Evolutionary conservation across 1,140 invertebrate genomes (phyloP), one percentile per base, ranked within the genome.

Genomic region (Oryctes rhinoceros): DNA sequence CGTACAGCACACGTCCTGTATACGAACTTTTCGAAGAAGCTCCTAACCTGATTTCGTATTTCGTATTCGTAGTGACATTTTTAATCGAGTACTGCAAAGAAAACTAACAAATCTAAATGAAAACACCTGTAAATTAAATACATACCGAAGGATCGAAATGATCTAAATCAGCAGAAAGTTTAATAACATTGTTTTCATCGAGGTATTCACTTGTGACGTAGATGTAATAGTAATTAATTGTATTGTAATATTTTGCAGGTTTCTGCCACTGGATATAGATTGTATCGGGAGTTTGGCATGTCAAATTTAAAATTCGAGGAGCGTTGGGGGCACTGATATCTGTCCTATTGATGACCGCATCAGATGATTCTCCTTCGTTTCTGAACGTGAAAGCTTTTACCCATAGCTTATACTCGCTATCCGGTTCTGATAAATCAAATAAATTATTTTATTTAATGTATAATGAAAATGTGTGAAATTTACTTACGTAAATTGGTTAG

Each of bases 321-420:
- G 95, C 90, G 81, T 92, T 93, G 7, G 96, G 96, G 4, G 94
- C 94, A 74, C 90, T 90, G 47, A 97, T 93, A 88, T 97, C 96
- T 1, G 96, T 97, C 78, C 91, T 90, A 39, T 94, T 92, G 76
- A 91, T 90, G 71, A 96, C 90, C 3, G 91, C 88, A 81, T 93
- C 91, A 9, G 95, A 96, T 35, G 91, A 88, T 82, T 93, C 91
- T 53, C 94, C 94, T 87, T 94, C 93, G 87, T 94, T 90, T 85
- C 92, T 92, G 84, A 88, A 89, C 9, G 93, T 94, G 84, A 91
- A 91, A 15, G 95, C 96, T 85, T 95, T 94, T 10, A 97, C 93
- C 92, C 93, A 96, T 82, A 98, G 92, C 87, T 94, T 94, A 87
- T 97, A 97, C 67, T 94, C 91, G 3, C 94, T 96, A 85, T 92